Percentiles rank a stretch among this genome's conserved stretches.
Evolutionary conservation across 2,888 invertebrate genomes (phyloP).

Genomic region (Notodonta dromedarius): DNA sequence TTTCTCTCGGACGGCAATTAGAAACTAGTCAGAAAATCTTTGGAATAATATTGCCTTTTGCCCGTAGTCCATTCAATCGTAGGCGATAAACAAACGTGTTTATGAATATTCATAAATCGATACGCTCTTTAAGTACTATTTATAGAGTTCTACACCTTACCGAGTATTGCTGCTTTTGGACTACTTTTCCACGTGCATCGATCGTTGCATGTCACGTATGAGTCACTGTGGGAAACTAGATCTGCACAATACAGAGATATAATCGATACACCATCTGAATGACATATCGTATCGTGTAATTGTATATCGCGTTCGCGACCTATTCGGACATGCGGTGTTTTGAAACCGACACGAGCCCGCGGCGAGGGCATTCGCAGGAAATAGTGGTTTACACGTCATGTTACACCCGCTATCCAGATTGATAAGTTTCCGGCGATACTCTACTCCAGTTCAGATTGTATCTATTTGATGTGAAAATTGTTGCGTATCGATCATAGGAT

Average conservation of each 20-base stretch:
- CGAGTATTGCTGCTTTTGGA: not conserved
- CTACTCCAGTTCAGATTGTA: constrained; percentile 33
- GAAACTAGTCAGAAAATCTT: not conserved
- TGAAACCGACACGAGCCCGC: constrained; percentile 44
- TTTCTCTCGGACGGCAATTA: not conserved
- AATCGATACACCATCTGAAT: constrained; percentile 53
- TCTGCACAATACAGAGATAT: constrained; percentile 48
- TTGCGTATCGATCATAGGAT: constrained; percentile 30
- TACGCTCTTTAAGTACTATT: not conserved
- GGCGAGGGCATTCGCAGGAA: constrained; percentile 49
- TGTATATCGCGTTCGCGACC: constrained; percentile 52
- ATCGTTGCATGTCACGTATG: constrained; percentile 28
- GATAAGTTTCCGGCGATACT: constrained; percentile 55
- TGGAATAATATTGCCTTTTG: not conserved
- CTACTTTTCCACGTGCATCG: constrained; percentile 27
- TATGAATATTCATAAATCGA: not conserved
- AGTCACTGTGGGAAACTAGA: constrained; percentile 56
- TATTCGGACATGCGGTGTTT: constrained; percentile 48
- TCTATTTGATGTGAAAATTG: constrained; percentile 39
- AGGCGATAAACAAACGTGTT: not conserved
- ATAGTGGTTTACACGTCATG: constrained; percentile 53
- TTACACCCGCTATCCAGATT: constrained; percentile 49
- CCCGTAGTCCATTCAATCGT: not conserved
- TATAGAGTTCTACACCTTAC: not conserved
- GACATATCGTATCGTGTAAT: constrained; percentile 59